Evolutionary conservation across 1,140 invertebrate species (phyloP).

Genomic region (Temnothorax longispinosus): DNA sequence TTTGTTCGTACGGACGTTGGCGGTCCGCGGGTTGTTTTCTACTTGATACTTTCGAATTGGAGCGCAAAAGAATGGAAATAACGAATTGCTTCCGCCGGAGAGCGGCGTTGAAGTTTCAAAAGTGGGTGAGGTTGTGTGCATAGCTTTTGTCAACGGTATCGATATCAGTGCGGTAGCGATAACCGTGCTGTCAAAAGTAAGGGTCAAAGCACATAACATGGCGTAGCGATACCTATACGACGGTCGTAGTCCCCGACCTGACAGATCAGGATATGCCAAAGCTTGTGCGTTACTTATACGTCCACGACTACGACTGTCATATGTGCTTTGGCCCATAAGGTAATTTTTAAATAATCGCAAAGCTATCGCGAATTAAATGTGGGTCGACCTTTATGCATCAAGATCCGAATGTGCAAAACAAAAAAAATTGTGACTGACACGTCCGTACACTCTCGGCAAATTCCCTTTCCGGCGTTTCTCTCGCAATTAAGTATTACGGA

Average conservation of each 20-base stretch:
- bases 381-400: not conserved
- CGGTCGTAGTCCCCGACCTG: no score
- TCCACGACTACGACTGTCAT: no score
- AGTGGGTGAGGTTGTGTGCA: not conserved
- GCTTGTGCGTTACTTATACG: no score
- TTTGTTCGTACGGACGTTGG: not conserved
- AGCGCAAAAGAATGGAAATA: slow-evolving; percentile 8
- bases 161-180: not conserved
- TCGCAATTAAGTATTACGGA: not conserved
- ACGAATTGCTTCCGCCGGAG: not conserved
- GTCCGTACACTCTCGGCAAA: not conserved
- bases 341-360: no score
- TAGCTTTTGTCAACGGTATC: not conserved
- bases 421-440: slow-evolving; percentile 4
- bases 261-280: no score
- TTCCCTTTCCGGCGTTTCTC: not conserved
- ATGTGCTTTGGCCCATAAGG: no score
- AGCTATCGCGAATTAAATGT: not conserved
- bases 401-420: slow-evolving; percentile 19
- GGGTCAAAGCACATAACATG: no score
- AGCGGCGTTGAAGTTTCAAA: not conserved
- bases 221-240: no score
- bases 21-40: not conserved
- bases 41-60: slow-evolving; percentile 33
- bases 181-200: not conserved